These are phyloP conservation scores for Rhynchopsitta pachyrhyncha DNA, from an alignment of 2,113 vertebrate species.

Conservation along the genomic window DNA sequence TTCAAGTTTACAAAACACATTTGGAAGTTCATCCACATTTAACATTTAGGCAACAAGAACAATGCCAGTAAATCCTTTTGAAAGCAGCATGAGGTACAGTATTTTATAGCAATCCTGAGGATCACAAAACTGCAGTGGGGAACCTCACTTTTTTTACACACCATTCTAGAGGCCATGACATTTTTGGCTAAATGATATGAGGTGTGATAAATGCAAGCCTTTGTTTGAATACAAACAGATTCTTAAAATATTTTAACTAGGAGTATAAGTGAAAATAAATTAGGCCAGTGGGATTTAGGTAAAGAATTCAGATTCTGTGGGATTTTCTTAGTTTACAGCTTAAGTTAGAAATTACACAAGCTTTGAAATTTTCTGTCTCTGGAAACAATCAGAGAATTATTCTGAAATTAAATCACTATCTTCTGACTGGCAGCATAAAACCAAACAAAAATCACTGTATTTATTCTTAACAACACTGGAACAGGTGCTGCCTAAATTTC, in stretches of 20 bases:
- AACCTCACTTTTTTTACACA: conserved; percentile 29
- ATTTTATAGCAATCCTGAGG: conserved; percentile 57
- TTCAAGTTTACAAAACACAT: not conserved
- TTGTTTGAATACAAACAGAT: conserved; percentile 80
- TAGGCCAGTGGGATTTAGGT: conserved; percentile 63
- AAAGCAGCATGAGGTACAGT: conserved; percentile 33
- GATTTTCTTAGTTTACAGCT: conserved; percentile 61
- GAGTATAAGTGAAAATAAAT: conserved; percentile 72
- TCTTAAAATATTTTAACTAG: conserved; percentile 80
- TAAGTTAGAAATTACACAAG: conserved; percentile 1
- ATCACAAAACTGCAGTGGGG: conserved; percentile 45
- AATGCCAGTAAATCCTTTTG: conserved; percentile 66
- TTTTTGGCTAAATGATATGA: conserved; percentile 66
- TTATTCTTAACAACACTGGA: not conserved
- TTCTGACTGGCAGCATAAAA: not conserved
- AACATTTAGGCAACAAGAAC: conserved; percentile 52
- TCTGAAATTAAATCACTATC: conserved; percentile 9
- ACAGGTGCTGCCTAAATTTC: not conserved
- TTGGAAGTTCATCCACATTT: conserved; percentile 14
- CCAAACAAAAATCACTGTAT: not conserved
- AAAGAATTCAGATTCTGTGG: conserved; percentile 59
- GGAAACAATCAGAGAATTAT: conserved; percentile 29
- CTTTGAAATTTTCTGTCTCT: conserved; percentile 26
- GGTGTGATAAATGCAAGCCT: conserved; percentile 79
- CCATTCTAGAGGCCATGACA: conserved; percentile 59